phyloP scores from a whole-genome alignment of 2,888 invertebrate genomes.

The Heliconius erato region DNA sequence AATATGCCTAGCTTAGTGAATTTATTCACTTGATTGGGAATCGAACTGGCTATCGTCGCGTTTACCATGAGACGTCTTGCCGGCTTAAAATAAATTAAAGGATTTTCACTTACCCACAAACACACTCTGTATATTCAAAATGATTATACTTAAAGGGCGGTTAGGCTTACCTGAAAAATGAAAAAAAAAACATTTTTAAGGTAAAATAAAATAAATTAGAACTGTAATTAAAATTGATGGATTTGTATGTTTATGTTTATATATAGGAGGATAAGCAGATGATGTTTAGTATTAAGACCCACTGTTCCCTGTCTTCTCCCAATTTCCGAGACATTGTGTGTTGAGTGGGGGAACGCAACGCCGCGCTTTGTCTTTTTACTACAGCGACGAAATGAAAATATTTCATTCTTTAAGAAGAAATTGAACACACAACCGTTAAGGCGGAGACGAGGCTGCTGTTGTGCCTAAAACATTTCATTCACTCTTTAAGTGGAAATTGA shows the following conservation, averaged over 20 bases:
- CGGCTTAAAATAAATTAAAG: no score
- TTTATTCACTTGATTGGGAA: no score
- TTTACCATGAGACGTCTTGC: no score
- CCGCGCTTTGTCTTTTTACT: background rate
- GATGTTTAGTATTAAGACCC: background rate
- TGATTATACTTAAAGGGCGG: background rate
- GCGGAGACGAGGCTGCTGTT: background rate
- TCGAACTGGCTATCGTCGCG: no score
- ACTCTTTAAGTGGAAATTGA: no score
- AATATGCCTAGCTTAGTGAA: background rate
- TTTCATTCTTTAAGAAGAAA: no score
- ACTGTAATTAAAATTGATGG: no score
- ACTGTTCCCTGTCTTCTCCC: background rate
- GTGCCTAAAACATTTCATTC: no score
- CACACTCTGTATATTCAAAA: background rate
- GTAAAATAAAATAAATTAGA: background rate
- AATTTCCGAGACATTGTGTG: background rate
- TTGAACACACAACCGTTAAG: no score
- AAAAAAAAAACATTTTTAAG: background rate
- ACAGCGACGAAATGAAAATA: background rate
- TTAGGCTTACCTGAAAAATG: constrained; percentile 40
- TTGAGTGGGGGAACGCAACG: background rate
- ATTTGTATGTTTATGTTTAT: no score
- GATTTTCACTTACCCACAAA: background rate
- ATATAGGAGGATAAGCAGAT: background rate